Evolutionary conservation across 2,113 vertebrate genomes (phyloP).

Genomic region (Propithecus coquereli): DNA sequence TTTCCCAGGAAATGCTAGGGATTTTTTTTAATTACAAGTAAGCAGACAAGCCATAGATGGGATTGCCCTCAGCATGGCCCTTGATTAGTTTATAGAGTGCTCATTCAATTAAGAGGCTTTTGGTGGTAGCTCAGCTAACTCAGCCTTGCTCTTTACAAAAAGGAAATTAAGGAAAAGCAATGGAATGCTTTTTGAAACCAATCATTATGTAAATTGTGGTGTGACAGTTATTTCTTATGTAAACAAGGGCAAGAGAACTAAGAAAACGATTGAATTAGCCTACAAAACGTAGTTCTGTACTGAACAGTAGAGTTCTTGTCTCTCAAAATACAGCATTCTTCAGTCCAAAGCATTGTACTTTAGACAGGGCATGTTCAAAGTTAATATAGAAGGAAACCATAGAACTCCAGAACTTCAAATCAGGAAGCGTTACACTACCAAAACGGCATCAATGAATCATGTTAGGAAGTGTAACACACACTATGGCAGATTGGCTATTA

Average conservation of each 20-base stretch:
- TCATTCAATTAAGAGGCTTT: constrained; percentile 41
- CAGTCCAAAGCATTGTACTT: neutral
- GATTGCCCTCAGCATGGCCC: neutral
- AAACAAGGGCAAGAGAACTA: constrained; percentile 12
- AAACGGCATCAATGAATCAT: constrained; percentile 52
- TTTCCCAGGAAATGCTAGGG: neutral
- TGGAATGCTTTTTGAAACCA: neutral
- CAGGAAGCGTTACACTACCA: neutral
- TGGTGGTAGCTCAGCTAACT: neutral
- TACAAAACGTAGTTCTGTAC: neutral
- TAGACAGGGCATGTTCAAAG: neutral
- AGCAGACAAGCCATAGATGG: neutral
- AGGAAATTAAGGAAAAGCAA: neutral
- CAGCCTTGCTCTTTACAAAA: neutral
- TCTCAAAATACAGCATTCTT: constrained; percentile 35
- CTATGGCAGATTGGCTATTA: constrained; percentile 48
- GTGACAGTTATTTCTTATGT: constrained; percentile 4
- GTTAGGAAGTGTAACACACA: neutral
- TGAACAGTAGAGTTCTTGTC: neutral
- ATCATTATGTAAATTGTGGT: neutral
- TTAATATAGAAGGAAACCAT: constrained; percentile 50
- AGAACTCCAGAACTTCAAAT: constrained; percentile 54
- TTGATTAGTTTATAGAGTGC: neutral
- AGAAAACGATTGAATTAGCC: neutral
- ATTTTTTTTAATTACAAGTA: neutral